Evolutionary conservation across 2,113 vertebrate species (phyloP), one percentile per base, ranked within the genome.

Genomic region (Sapayoa aenigma): DNA sequence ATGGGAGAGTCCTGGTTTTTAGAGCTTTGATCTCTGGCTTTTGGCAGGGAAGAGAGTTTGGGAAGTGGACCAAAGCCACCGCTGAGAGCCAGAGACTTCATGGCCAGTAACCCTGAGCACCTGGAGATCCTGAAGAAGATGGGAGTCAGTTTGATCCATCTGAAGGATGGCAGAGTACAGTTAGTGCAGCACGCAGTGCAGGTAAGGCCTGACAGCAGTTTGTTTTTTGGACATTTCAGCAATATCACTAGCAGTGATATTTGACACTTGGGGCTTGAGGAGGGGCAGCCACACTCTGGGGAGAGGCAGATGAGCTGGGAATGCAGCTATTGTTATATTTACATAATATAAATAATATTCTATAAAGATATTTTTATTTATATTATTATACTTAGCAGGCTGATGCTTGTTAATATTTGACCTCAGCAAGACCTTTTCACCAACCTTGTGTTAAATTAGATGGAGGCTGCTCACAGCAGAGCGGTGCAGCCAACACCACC

Each of bases 51-150:
- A 52, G 98, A 98, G 65, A 98, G 93, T 93, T 98, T 98, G 97
- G 87, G 99, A 97, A 98, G 95, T 96, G 98, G 98, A 98, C 98
- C 98, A 73, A 98, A 98, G 85, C 98, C 99, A 78, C 99, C 99
- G 0, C 41, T 99, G 84, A 98, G 99, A 97, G 99, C 99, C 94
- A 98, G 99, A 96, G 99, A 99, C 97, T 99, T 99, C 96, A 99
- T 99, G 99, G 99, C 99, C 85, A 99, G 99, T 97, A 99, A 99
- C 94, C 98, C 98, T 41, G 99, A 99, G 94, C 99, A 99, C 96
- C 96, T 99, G 98, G 99, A 99, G 97, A 98, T 99, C 94, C 97
- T 99, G 95, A 98, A 99, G 97, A 98, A 99, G 96, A 99, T 99
- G 99, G 99, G 99, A 89, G 99, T 99, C 96, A 99, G 99, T 96